Evolutionary conservation across 2,888 invertebrate genomes (phyloP), one percentile per base, ranked within the genome.

Genomic region (Cremastobaeus sp.): DNA sequence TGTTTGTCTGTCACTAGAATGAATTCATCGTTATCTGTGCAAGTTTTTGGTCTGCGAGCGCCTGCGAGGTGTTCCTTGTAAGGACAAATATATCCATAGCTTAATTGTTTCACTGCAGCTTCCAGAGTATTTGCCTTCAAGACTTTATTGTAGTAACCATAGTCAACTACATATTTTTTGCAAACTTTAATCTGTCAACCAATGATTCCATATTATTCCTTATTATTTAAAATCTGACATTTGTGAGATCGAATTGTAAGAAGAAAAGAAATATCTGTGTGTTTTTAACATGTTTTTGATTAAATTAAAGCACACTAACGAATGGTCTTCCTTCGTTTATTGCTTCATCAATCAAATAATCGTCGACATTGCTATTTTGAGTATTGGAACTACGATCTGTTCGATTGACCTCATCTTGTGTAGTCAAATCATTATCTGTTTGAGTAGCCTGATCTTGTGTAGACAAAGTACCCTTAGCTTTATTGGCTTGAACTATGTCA

Each of bases 131-230:
- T 41, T 9, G 41, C 41, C 5, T 1, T 3, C 20, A 41, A 41
- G 8, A 20, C 41, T 41, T 18, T 41, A n/a, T 41, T 11, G 20
- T 41, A 11, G n/a, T 41, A 41, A 1, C n/a, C 9, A 1, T 4
- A 1, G n/a, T 41, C 20, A 1, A 41, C 41, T 2, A 41, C 20
- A n/a, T 41, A 20, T 41, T 41, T 41, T 41, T 41, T 41, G n/a
- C 41, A 41, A 41, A 41, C 41, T 20, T 41, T 41, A 2, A 41
- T n/a, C 41, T 41, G 11, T n/a, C n/a, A n/a, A n/a, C n/a, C n/a
- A n/a, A n/a, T n/a, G n/a, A n/a, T n/a, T n/a, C n/a, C n/a, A n/a
- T n/a, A n/a, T n/a, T n/a, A n/a, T n/a, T n/a, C n/a, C n/a, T n/a
- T n/a, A n/a, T n/a, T n/a, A n/a, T n/a, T n/a, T n/a, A n/a, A n/a